Base-by-base conservation (phyloP, 2,888 invertebrate genomes). In the Drosophila ezoana region DNA sequence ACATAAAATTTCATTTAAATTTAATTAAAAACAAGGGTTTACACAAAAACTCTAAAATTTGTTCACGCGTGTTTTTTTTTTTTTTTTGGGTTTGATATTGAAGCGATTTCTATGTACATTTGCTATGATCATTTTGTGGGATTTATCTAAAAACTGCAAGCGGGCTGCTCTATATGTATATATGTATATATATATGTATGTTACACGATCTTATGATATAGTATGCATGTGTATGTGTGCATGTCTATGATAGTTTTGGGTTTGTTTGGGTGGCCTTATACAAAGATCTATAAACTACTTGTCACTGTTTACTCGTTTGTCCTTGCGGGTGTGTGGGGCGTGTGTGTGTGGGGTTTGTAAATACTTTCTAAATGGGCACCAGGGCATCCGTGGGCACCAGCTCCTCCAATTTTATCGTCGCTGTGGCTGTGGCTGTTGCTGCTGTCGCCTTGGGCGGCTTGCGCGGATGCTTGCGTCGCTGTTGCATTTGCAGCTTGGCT, bases 391-490 rank as follows among this genome's bases (percentile, higher is more conserved):
- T 87, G 44, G 81, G 68, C 65, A 75, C 75, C 54, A 80, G 28
- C 40, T 64, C 48, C 23, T 43, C 37, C 18, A 35, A 38, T 28
- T 61, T 28, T 4, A n/a, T 16, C 2, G 49, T n/a, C 1, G 16
- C 13, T 4, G 28, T 38, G n/a, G 56, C n/a, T 18, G 61, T 16
- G 14, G 33, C 0, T 16, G 44, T 38, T 16, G 61, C n/a, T 18
- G 61, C 20, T 40, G 54, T 57, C 41, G 45, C 41, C 65, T 89
- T 91, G 81, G 89, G 90, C 57, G 90, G 92, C 73, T 92, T 92
- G 51, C 92, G 89, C 62, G 90, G 89, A 81, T 92, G 92, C 79
- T 92, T 92, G 72, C 86, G 80, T 33, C 91, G 87, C 67, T 91
- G 90, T 67, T 91, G 91, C 87, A 89, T 82, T 67, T 91, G 90